A percentile compares a stretch with the other conserved stretches of the same genome.
These are phyloP conservation scores for Hylaeus anthracinus DNA, from an alignment of 1,140 invertebrate species.

Conservation along the genomic window DNA sequence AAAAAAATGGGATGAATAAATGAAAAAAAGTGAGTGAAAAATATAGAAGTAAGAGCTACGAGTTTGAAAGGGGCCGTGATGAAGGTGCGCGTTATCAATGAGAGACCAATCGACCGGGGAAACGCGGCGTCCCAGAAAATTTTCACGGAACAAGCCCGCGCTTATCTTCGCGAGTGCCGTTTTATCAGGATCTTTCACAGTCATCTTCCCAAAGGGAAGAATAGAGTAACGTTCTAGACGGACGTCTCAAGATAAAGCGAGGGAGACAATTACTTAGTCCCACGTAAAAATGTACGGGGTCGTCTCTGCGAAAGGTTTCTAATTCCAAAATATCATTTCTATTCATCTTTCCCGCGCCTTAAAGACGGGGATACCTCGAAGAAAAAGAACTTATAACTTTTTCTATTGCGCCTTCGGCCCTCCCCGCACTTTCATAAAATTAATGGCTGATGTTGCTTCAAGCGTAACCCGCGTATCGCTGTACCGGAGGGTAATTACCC, in stretches of 20 bases:
- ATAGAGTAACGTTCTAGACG: too few relatives aligned
- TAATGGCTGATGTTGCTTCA: slow-evolving; percentile 31
- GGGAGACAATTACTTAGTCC: slow-evolving; percentile 2
- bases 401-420: background rate
- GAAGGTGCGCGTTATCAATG: slow-evolving; percentile 9
- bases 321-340: slow-evolving; percentile 22
- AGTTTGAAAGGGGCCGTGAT: background rate
- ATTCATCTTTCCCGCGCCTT: background rate
- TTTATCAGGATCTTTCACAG: slow-evolving; percentile 26
- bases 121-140: slow-evolving; percentile 31
- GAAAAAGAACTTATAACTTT: background rate
- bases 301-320: background rate
- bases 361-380: background rate
- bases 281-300: background rate
- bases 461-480: slow-evolving; percentile 30
- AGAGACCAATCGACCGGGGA: slow-evolving; percentile 27
- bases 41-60: background rate
- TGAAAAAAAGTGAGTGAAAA: background rate
- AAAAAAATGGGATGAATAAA: background rate
- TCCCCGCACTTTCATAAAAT: slow-evolving; percentile 8
- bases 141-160: background rate
- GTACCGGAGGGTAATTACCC: slow-evolving; percentile 16
- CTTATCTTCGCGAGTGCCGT: slow-evolving; percentile 11
- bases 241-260: background rate
- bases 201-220: background rate